These are phyloP conservation scores for Drosophila paramelanica DNA, from an alignment of 2,888 invertebrate species.

Conservation along the genomic window DNA sequence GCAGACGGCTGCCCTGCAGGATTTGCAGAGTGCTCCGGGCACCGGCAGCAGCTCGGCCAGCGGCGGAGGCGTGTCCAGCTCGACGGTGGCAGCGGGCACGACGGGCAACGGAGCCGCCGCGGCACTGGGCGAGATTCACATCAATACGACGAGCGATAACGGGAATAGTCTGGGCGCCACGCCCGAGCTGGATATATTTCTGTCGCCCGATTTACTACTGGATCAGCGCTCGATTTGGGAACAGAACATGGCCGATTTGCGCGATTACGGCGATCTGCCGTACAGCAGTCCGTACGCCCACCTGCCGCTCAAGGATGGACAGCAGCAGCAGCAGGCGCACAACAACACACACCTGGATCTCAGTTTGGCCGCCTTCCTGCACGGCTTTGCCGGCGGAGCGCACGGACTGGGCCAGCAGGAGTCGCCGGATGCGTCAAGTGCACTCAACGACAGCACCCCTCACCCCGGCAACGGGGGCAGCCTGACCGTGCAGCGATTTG, in stretches of 20 bases:
- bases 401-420: conserved; percentile 14
- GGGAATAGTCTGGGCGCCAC: conserved; percentile 25
- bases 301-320: conserved; percentile 85
- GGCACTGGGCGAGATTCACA: conserved; percentile 63
- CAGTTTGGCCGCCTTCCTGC: conserved; percentile 71
- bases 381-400: conserved; percentile 58
- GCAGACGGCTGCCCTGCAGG: conserved; percentile 81
- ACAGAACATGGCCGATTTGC: conserved; percentile 87
- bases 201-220: conserved; percentile 83
- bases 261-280: conserved; percentile 85
- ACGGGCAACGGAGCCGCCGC: conserved; percentile 35
- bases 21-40: conserved; percentile 66
- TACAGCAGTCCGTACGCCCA: conserved; percentile 76
- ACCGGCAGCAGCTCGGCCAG: conserved; percentile 32
- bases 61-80: conserved; percentile 21
- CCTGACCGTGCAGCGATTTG: conserved; percentile 66
- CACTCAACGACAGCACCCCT: conserved; percentile 79
- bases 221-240: conserved; percentile 86
- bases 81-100: not conserved
- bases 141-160: conserved; percentile 50
- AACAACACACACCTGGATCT: conserved; percentile 77
- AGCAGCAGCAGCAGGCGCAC: conserved; percentile 71
- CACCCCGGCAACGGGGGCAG: conserved; percentile 71
- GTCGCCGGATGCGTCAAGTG: conserved; percentile 47
- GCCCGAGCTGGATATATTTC: conserved; percentile 78